These are phyloP conservation scores for Beris chalybata DNA, from an alignment of 2,888 invertebrate species.

Conservation along the genomic window DNA sequence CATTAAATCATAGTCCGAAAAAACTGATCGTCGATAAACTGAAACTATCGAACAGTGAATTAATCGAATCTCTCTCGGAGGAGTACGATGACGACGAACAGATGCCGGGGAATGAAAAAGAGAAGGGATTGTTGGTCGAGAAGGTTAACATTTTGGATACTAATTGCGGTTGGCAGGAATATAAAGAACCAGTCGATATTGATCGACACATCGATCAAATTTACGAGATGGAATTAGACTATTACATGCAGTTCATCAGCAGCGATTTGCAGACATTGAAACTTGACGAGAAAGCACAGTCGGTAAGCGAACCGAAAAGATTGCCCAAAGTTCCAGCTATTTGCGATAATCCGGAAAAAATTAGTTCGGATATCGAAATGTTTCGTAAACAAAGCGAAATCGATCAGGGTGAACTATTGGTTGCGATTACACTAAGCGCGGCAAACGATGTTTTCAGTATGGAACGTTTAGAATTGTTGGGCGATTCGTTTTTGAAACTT, in stretches of 20 bases:
- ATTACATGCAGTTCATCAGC: slow-evolving; percentile 66
- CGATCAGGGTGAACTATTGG: slow-evolving; percentile 52
- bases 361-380: slow-evolving; percentile 1
- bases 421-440: slow-evolving; percentile 69
- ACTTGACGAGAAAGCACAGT: not conserved
- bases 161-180: slow-evolving; percentile 46
- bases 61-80: not conserved
- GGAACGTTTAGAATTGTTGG: slow-evolving; percentile 81
- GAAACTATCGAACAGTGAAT: slow-evolving; percentile 24
- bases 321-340: slow-evolving; percentile 34
- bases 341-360: slow-evolving; percentile 31
- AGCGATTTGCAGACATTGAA: not conserved
- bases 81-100: not conserved
- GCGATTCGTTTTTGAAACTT: slow-evolving; percentile 83
- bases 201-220: slow-evolving; percentile 61
- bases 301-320: slow-evolving; percentile 26
- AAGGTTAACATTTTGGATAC: not conserved
- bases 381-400: not conserved
- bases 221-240: slow-evolving; percentile 69
- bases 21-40: slow-evolving; percentile 47
- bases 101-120: not conserved
- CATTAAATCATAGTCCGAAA: slow-evolving; percentile 46
- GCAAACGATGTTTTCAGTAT: slow-evolving; percentile 74
- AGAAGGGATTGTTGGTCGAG: not conserved
- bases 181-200: slow-evolving; percentile 69